Base-by-base conservation (phyloP, 2,113 vertebrate genomes). In the Phrynosoma blainvillii region DNA sequence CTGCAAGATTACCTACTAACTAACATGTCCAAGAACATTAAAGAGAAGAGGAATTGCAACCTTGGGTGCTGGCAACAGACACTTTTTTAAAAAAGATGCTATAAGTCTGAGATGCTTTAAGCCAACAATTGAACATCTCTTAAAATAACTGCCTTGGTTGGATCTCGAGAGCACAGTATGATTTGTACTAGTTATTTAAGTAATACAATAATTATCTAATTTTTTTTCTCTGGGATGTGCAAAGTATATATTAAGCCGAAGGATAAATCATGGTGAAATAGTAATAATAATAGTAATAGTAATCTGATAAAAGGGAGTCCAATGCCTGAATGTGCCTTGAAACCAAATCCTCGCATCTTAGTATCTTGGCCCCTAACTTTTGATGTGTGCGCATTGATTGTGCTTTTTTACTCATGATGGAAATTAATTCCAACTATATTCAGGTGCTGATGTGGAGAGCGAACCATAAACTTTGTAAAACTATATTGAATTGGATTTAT, bases 121-220 rank as follows among this genome's bases (percentile, higher is more conserved):
- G 5, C 27, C 93, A 96, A 95, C 94, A 96, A 95, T 96, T 96
- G 96, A 95, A 96, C 89, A 90, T 90, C 40, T 84, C 93, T 96
- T 96, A 97, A 94, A 94, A 95, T 86, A 70, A 91, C 90, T 91
- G 90, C 88, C 87, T 89, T 87, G 90, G 92, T 89, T 93, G 92
- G 94, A 91, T 93, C 93, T 93, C 82, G 2, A 84, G 93, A 88
- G 85, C 84, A 14, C 85, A 88, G 91, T 90, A 94, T 79, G 93
- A 95, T 97, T 96, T 95, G 92, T 92, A 93, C 82, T 91, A 95
- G 93, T 96, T 94, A 94, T 91, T 97, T 95, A 96, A 96, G 93
- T 92, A 94, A 90, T 95, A 96, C 96, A 95, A 96, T 96, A 96
- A 97, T 96, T 95, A 91, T 93, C 93, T 96, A 95, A 97, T 97